Percentiles rank a stretch among this genome's conserved stretches.
phyloP scores from a whole-genome alignment of 1,140 invertebrate genomes.

The Ruditapes philippinarum region DNA sequence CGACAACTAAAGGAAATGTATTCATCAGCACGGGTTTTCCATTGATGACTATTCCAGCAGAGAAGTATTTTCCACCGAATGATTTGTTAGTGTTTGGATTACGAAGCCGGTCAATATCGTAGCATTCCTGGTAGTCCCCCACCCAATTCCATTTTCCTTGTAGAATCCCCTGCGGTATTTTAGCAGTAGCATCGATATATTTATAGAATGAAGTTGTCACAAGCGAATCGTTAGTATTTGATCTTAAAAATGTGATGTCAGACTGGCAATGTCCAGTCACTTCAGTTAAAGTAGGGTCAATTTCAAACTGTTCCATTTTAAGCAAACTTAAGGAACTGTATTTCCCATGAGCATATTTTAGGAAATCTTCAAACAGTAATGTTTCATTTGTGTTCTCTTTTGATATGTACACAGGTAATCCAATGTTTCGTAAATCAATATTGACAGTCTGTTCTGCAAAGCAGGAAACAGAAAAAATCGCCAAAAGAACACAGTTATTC shows the following conservation, averaged over 20 bases:
- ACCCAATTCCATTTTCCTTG: slow-evolving; percentile 60
- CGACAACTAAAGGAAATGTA: slow-evolving; percentile 7
- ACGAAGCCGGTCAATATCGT: neutral
- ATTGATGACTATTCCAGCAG: neutral
- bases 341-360: neutral
- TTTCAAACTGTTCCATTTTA: too few relatives aligned
- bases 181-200: slow-evolving; percentile 49
- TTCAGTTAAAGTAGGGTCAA: too few relatives aligned
- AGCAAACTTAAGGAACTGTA: neutral
- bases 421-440: slow-evolving; percentile 16
- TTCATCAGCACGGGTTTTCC: slow-evolving; percentile 24
- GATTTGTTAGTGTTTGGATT: slow-evolving; percentile 25
- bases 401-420: neutral
- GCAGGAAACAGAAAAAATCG: neutral
- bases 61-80: slow-evolving; percentile 22
- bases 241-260: neutral
- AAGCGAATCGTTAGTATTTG: neutral
- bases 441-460: neutral
- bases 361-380: neutral
- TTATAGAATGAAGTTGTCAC: neutral
- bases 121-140: slow-evolving; percentile 61
- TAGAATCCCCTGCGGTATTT: slow-evolving; percentile 48
- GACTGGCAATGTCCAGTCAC: neutral
- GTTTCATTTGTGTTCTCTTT: neutral
- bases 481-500: too few relatives aligned